phyloP scores from a whole-genome alignment of 2,888 invertebrate genomes.

The Cordilura impudica region DNA sequence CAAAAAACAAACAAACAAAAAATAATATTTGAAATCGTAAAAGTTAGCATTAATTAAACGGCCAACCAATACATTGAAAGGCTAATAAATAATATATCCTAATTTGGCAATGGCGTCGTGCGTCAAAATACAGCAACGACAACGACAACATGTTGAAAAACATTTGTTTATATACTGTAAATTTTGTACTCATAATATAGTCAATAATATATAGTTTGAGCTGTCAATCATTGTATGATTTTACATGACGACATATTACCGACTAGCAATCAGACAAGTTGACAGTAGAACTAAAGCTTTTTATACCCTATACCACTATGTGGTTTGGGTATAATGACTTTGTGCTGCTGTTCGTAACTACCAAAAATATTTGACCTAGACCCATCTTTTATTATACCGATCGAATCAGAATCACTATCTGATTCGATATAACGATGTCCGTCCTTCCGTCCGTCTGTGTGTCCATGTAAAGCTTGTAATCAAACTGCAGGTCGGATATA shows the following conservation, averaged over 20 bases:
- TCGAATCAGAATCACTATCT: too few relatives aligned
- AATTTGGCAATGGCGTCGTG: constrained; percentile 26
- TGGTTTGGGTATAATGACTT: too few relatives aligned
- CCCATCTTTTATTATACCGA: too few relatives aligned
- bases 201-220: constrained; percentile 17
- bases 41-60: constrained; percentile 24
- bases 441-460: too few relatives aligned
- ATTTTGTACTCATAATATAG: neutral
- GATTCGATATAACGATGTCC: too few relatives aligned
- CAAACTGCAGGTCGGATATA: too few relatives aligned
- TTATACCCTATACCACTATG: neutral
- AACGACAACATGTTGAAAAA: neutral
- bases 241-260: constrained; percentile 41
- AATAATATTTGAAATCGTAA: constrained; percentile 23
- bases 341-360: too few relatives aligned
- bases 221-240: constrained; percentile 43
- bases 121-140: neutral
- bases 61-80: neutral
- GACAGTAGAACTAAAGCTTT: constrained; percentile 17
- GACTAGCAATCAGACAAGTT: constrained; percentile 10
- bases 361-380: too few relatives aligned
- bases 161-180: constrained; percentile 5
- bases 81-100: constrained; percentile 17
- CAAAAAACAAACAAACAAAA: constrained; percentile 4
- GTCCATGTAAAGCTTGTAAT: too few relatives aligned